Evolutionary conservation across 1,140 invertebrate genomes (phyloP).

Genomic region (Branchinecta lindahli): DNA sequence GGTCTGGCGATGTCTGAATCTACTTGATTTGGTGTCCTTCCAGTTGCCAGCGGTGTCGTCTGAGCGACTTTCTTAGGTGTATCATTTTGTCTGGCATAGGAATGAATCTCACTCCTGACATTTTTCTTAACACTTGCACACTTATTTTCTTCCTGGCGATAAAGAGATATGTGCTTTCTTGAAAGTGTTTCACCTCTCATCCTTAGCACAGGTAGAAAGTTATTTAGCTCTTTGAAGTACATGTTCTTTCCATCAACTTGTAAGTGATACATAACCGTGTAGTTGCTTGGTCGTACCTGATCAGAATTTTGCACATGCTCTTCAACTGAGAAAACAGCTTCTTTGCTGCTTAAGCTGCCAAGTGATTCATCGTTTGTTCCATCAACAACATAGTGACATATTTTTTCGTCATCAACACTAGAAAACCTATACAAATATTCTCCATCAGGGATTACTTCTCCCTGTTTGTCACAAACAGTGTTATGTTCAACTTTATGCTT

Average conservation of each 20-base stretch:
- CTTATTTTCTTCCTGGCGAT: not conserved
- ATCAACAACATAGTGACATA: not conserved
- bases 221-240: not conserved
- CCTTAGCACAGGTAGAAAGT: not conserved
- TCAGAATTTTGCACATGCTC: not conserved
- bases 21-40: no score
- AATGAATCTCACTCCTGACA: not conserved
- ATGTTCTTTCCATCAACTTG: not conserved
- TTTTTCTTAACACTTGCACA: not conserved
- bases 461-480: not conserved
- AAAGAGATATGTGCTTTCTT: not conserved
- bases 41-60: no score
- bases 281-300: not conserved
- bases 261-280: not conserved
- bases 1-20: no score
- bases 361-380: not conserved
- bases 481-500: no score
- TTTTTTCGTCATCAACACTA: not conserved
- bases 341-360: not conserved
- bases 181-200: not conserved
- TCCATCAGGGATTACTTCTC: not conserved
- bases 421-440: not conserved
- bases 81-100: not conserved
- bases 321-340: not conserved
- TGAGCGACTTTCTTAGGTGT: not conserved